Conservation (phyloP, 2,797 vertebrate species). For the Danio kyathit region DNA sequence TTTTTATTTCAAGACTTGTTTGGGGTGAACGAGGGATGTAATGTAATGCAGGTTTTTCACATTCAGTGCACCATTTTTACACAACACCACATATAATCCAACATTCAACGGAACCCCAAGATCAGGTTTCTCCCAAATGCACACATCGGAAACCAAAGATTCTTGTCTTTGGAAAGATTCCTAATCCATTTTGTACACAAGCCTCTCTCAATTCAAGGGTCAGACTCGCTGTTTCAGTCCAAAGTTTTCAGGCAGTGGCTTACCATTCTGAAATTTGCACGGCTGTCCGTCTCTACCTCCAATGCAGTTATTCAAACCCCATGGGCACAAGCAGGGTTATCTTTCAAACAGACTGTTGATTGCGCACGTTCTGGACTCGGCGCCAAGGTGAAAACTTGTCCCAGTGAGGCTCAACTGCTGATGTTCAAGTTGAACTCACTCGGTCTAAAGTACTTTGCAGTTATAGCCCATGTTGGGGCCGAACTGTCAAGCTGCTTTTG, state of each 20-base stretch:
- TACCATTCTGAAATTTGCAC: background rate
- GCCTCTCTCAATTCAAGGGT: constrained; percentile 15
- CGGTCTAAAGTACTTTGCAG: constrained; percentile 17
- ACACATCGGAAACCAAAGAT: constrained; percentile 2
- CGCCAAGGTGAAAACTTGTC: constrained; percentile 28
- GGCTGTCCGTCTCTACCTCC: background rate
- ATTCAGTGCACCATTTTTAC: background rate
- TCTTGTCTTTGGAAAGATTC: constrained; percentile 5
- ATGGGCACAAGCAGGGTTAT: background rate
- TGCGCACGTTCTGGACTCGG: constrained; percentile 29
- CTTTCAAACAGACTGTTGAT: constrained; percentile 35
- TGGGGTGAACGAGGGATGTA: background rate
- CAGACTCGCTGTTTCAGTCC: constrained; percentile 19
- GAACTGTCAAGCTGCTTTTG: constrained; percentile 36
- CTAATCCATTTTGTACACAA: background rate
- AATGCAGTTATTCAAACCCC: background rate
- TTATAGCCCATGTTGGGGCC: constrained; percentile 27
- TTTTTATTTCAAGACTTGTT: background rate
- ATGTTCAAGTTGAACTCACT: constrained; percentile 16
- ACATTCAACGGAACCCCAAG: background rate
- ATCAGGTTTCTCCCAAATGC: background rate
- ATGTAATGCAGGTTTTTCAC: background rate
- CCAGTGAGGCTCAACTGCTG: constrained; percentile 21
- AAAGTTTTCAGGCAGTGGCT: constrained; percentile 7
- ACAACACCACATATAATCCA: constrained; percentile 8